These are phyloP conservation scores for Picus viridis DNA, from an alignment of 2,797 vertebrate genomes.

Conservation along the genomic window DNA sequence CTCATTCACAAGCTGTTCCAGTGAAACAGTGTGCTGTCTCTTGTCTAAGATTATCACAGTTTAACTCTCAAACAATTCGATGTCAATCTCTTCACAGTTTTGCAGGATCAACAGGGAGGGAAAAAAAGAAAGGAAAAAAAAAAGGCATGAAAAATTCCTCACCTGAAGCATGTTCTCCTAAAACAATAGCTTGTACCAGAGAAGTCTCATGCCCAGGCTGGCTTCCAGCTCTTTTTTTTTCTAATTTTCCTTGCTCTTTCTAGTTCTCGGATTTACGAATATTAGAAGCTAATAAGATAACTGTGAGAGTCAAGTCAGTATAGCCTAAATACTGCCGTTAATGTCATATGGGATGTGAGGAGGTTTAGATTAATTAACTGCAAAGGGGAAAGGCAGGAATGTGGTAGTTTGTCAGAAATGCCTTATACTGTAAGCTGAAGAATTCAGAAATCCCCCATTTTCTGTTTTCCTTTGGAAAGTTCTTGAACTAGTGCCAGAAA, in stretches of 20 bases:
- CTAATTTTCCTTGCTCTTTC: not conserved
- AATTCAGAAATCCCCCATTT: conserved; percentile 1
- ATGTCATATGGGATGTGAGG: not conserved
- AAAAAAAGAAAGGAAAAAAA: not conserved
- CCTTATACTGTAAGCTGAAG: not conserved
- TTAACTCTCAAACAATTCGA: not conserved
- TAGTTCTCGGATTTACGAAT: not conserved
- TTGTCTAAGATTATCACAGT: not conserved
- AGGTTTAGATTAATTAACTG: not conserved
- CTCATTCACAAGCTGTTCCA: conserved; percentile 35
- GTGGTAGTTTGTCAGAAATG: not conserved
- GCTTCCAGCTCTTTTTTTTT: not conserved
- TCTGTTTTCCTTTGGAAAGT: conserved; percentile 19
- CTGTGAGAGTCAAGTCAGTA: not conserved
- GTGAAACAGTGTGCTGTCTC: conserved; percentile 13
- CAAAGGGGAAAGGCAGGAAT: not conserved
- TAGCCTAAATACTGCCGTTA: not conserved
- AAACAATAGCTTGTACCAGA: not conserved
- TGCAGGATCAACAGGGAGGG: conserved; percentile 11
- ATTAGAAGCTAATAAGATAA: not conserved
- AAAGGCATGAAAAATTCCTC: not conserved
- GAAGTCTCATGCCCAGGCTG: not conserved
- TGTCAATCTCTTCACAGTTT: not conserved
- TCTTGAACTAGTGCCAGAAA: conserved; percentile 22
- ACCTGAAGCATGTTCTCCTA: not conserved